These are phyloP conservation scores for Drosophila meridiana DNA, from an alignment of 2,888 invertebrate species.

Conservation along the genomic window DNA sequence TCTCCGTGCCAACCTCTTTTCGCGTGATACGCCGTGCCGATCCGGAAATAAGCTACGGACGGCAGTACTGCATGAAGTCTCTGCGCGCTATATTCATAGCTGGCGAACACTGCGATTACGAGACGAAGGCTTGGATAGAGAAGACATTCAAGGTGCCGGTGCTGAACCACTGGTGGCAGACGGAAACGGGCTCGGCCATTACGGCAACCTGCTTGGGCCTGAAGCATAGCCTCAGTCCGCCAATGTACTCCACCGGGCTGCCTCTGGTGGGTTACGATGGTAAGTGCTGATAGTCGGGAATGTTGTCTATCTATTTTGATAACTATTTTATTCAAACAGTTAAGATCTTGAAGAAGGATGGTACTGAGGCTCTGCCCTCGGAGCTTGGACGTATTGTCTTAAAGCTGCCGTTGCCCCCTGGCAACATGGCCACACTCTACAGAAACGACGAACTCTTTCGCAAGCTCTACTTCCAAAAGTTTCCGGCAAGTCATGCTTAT, in stretches of 20 bases:
- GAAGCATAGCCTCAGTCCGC: constrained; percentile 89
- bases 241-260: constrained; percentile 92
- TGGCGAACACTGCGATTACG: constrained; percentile 97
- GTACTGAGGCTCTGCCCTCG: constrained; percentile 88
- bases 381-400: constrained; percentile 94
- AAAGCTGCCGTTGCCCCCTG: constrained; percentile 95
- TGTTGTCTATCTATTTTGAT: neutral
- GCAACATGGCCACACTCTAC: constrained; percentile 93
- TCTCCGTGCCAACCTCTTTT: constrained; percentile 96
- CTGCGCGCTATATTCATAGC: constrained; percentile 92
- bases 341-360: constrained; percentile 89
- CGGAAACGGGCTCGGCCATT: constrained; percentile 96
- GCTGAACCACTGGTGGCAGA: constrained; percentile 99
- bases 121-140: constrained; percentile 93
- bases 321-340: constrained; percentile 85
- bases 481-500: constrained; percentile 88
- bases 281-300: constrained; percentile 84
- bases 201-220: constrained; percentile 93
- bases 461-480: constrained; percentile 92
- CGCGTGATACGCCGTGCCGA: constrained; percentile 93
- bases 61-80: constrained; percentile 90
- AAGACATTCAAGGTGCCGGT: constrained; percentile 90
- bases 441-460: constrained; percentile 92
- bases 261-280: constrained; percentile 95
- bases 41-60: constrained; percentile 89